phyloP scores from a whole-genome alignment of 2,888 invertebrate species.

The Papilio demoleus region DNA sequence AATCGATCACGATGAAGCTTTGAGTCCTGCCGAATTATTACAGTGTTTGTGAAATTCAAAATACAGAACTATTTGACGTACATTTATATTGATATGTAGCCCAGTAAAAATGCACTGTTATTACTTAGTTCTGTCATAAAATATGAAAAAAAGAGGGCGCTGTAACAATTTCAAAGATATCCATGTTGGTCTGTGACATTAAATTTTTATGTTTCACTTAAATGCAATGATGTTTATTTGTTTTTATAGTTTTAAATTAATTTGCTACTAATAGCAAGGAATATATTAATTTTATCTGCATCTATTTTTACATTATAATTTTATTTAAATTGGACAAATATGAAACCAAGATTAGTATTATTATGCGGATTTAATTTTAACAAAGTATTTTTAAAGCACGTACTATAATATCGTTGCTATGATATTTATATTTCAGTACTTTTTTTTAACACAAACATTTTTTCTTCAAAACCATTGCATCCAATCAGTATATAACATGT shows the following conservation, averaged over 20 bases:
- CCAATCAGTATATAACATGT: not conserved
- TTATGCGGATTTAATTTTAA: not conserved
- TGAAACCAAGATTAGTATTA: not conserved
- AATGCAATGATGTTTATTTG: not conserved
- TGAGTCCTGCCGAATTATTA: constrained; percentile 58
- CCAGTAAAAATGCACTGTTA: too few relatives aligned
- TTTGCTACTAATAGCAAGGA: constrained; percentile 1
- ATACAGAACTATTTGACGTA: too few relatives aligned
- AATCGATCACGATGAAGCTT: constrained; percentile 72
- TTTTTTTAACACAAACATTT: not conserved
- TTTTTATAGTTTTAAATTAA: constrained; percentile 7
- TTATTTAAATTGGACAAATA: constrained; percentile 5
- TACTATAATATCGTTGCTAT: too few relatives aligned
- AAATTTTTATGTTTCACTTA: not conserved
- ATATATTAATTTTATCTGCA: constrained; percentile 1
- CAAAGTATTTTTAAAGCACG: not conserved
- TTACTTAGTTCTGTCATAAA: too few relatives aligned
- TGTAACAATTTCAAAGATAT: too few relatives aligned
- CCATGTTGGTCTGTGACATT: not conserved
- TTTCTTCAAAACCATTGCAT: too few relatives aligned
- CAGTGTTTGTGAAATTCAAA: constrained; percentile 65
- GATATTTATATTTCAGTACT: not conserved
- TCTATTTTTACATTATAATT: not conserved
- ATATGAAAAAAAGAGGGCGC: too few relatives aligned
- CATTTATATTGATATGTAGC: too few relatives aligned